These are phyloP conservation scores for Nephrotoma guestfalica DNA, from an alignment of 2,888 invertebrate genomes.

Conservation along the genomic window DNA sequence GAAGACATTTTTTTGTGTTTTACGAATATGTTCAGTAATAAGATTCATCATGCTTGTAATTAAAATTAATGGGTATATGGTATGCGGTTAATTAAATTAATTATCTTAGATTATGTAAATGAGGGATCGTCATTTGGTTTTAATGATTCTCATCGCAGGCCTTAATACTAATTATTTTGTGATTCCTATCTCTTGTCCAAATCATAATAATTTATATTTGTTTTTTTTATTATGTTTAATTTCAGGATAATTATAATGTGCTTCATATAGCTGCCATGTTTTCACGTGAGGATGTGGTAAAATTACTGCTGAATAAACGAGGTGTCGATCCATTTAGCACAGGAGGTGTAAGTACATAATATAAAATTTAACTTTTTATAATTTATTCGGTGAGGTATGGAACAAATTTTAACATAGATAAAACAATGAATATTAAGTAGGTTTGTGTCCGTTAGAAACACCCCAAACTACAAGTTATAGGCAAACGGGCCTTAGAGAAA, in stretches of 20 bases:
- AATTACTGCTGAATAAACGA: constrained; percentile 70
- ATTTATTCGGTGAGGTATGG: not conserved
- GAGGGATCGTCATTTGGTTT: not conserved
- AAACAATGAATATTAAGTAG: not conserved
- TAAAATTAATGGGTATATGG: not conserved
- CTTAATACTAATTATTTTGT: not conserved
- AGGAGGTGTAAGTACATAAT: constrained; percentile 67
- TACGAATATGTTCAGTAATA: not conserved
- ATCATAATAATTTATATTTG: not conserved
- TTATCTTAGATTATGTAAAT: not conserved
- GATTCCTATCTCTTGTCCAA: not conserved
- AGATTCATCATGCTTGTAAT: not conserved
- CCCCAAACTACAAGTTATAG: not conserved
- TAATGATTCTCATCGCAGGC: not conserved
- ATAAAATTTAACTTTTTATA: constrained; percentile 14
- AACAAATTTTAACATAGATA: not conserved
- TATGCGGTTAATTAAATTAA: not conserved
- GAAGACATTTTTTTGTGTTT: not conserved
- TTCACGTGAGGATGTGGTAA: constrained; percentile 89
- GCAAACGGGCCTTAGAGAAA: too few relatives aligned
- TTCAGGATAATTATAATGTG: constrained; percentile 89
- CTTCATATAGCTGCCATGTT: constrained; percentile 91
- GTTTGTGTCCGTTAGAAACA: not conserved
- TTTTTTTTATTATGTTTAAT: not conserved
- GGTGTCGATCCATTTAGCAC: constrained; percentile 85